These are phyloP conservation scores for Caenorhabditis panamensis DNA, from an alignment of 2,888 invertebrate species.

Conservation along the genomic window DNA sequence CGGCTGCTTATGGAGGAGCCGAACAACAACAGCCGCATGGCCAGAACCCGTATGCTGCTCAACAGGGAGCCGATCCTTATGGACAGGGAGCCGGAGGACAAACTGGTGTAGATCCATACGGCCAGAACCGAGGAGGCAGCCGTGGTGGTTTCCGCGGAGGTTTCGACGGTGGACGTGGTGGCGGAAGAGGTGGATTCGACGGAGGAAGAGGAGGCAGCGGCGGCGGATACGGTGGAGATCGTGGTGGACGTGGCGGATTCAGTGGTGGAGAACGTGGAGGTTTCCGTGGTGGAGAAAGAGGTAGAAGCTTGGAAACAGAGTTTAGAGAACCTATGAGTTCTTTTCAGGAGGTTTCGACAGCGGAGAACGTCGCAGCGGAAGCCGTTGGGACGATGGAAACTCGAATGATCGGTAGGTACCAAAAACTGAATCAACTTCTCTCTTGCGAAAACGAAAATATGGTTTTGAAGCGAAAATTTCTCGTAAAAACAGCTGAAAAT, in stretches of 20 bases:
- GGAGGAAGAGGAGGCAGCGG: conserved; percentile 49
- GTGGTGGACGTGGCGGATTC: conserved; percentile 40
- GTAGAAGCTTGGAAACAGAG: not conserved
- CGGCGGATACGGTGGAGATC: conserved; percentile 10
- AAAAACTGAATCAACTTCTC: not conserved
- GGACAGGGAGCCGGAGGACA: conserved; percentile 26
- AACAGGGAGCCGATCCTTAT: conserved; percentile 45
- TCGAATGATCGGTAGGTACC: conserved; percentile 38
- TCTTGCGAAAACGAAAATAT: not conserved
- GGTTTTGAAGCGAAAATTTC: conserved; percentile 16
- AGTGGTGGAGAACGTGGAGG: conserved; percentile 35
- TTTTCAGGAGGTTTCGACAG: conserved; percentile 37
- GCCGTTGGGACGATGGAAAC: conserved; percentile 58
- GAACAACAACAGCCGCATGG: conserved; percentile 26
- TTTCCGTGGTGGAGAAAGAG: conserved; percentile 11
- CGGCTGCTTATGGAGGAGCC: conserved; percentile 28
- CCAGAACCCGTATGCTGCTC: conserved; percentile 51
- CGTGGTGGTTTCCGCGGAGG: conserved; percentile 44
- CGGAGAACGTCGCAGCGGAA: conserved; percentile 56
- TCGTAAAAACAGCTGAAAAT: conserved; percentile 15
- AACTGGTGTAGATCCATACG: conserved; percentile 47
- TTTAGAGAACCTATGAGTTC: not conserved
- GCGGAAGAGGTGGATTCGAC: conserved; percentile 42
- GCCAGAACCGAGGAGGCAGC: conserved; percentile 37
- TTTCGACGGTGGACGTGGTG: conserved; percentile 47